These are phyloP conservation scores for Halictus rubicundus DNA, from an alignment of 1,140 invertebrate species.

Conservation along the genomic window DNA sequence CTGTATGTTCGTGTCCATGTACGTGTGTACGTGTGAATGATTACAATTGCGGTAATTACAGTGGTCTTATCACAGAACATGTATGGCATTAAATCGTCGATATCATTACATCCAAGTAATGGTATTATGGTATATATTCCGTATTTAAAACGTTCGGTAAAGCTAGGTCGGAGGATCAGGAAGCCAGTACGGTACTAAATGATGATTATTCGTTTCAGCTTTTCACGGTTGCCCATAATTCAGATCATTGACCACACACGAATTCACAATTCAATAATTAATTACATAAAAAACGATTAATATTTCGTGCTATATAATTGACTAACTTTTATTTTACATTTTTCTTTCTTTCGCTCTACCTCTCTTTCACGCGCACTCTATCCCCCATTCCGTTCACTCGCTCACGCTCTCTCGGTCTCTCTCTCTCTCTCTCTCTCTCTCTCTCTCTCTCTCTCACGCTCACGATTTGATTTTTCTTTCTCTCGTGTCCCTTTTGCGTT, in stretches of 20 bases:
- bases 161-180: conserved; percentile 79
- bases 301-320: conserved; percentile 75
- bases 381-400: too few species aligned
- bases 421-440: too few species aligned
- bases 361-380: background rate
- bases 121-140: conserved; percentile 61
- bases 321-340: conserved; percentile 77
- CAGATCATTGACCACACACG: conserved; percentile 59
- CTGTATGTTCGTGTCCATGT: background rate
- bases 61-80: conserved; percentile 83
- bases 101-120: conserved; percentile 74
- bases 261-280: conserved; percentile 55
- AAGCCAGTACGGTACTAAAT: conserved; percentile 79
- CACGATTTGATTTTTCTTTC: too few species aligned
- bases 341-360: conserved; percentile 38
- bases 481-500: too few species aligned
- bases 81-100: conserved; percentile 81
- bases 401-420: too few species aligned
- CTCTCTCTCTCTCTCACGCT: too few species aligned
- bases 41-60: conserved; percentile 79
- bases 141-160: conserved; percentile 75
- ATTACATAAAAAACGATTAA: conserved; percentile 74
- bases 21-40: conserved; percentile 54
- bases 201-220: conserved; percentile 71
- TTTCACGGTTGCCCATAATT: conserved; percentile 79